Conservation (phyloP, 2,797 vertebrate genomes). For the Tauraco hartlaubi region DNA sequence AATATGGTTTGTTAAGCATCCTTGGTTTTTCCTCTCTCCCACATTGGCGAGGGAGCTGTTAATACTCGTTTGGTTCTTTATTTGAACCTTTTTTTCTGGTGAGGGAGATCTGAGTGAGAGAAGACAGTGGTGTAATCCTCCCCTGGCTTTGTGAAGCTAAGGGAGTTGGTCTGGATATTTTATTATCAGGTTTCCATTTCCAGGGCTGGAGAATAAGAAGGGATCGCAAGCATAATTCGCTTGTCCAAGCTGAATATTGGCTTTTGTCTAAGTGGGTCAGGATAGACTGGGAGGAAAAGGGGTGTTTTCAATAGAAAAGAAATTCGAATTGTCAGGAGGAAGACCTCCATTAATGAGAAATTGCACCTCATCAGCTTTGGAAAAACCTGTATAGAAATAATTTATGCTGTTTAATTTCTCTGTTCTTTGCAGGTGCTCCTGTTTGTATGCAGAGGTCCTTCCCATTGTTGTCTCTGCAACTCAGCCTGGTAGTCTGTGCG, state of each 20-base stretch:
- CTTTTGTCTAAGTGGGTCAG: constrained; percentile 60
- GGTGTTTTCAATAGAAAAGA: background rate
- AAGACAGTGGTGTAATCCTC: background rate
- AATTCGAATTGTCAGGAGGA: background rate
- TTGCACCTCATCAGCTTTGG: background rate
- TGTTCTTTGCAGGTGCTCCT: constrained; percentile 59
- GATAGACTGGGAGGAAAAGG: background rate
- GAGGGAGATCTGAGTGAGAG: background rate
- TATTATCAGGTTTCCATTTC: constrained; percentile 25
- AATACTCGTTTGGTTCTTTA: background rate
- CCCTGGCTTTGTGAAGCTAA: background rate
- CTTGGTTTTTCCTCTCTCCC: background rate
- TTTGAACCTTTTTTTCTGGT: background rate
- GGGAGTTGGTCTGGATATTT: constrained; percentile 22
- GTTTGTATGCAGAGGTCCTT: constrained; percentile 35
- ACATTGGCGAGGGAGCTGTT: background rate
- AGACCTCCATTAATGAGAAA: constrained; percentile 50
- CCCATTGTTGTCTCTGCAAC: background rate
- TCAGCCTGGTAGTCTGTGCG: background rate
- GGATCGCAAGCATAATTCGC: background rate
- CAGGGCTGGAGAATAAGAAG: background rate
- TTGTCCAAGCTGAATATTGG: constrained; percentile 8
- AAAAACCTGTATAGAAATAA: constrained; percentile 43
- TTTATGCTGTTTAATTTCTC: constrained; percentile 49
- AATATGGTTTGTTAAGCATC: background rate